Percentiles rank a stretch among this genome's conserved stretches.
phyloP scores from a whole-genome alignment of 2,113 vertebrate species.

The Lepus europaeus region DNA sequence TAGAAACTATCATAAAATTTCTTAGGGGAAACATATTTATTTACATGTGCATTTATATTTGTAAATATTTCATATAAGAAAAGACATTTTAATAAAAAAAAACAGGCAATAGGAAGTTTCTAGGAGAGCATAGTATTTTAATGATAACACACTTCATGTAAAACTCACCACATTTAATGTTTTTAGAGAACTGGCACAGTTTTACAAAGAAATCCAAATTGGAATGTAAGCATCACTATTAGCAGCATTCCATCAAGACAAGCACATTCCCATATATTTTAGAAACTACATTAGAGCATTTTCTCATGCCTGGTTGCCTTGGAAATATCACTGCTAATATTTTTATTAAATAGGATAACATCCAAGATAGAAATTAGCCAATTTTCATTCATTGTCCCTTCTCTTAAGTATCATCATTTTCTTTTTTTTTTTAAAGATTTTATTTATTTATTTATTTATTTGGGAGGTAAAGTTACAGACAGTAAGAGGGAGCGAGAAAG shows the following conservation, averaged over 20 bases:
- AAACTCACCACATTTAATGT: not conserved
- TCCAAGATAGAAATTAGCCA: slow-evolving; percentile 7
- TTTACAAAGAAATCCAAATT: not conserved
- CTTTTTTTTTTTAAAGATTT: too few species aligned
- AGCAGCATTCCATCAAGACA: not conserved
- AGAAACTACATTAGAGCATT: not conserved
- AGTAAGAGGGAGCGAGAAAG: too few species aligned
- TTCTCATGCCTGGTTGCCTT: not conserved
- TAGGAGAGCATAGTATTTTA: not conserved
- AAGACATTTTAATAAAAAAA: not conserved
- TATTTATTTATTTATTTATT: too few species aligned
- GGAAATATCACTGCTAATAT: not conserved
- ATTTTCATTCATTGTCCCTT: not conserved
- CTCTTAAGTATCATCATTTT: not conserved
- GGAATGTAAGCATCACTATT: not conserved
- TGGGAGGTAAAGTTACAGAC: too few species aligned
- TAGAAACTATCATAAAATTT: not conserved
- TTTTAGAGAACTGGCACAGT: not conserved
- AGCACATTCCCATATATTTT: not conserved
- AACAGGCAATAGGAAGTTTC: not conserved
- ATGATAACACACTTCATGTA: not conserved
- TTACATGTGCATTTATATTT: not conserved
- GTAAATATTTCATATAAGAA: not conserved
- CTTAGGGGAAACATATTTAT: fast-evolving
- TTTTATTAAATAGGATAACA: not conserved